Percentiles rank a stretch among this genome's conserved stretches.
phyloP scores from a whole-genome alignment of 2,888 invertebrate species.

The Nomada lathburiana region DNA sequence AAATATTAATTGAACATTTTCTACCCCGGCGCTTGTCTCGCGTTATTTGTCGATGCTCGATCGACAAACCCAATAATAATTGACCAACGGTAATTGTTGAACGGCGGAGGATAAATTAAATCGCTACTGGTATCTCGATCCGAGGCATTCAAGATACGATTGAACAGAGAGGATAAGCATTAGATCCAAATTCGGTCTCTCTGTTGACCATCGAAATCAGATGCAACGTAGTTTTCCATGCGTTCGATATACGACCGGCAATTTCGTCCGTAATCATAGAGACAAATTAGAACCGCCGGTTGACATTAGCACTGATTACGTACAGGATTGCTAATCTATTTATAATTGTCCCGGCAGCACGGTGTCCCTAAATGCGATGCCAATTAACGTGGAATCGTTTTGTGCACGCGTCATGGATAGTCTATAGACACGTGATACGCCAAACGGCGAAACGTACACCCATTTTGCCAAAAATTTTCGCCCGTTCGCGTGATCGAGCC shows the following conservation, averaged over 20 bases:
- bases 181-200: conserved; percentile 23
- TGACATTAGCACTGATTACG: conserved; percentile 70
- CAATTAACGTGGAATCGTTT: conserved; percentile 74
- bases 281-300: conserved; percentile 59
- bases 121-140: conserved; percentile 27
- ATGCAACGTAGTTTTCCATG: conserved; percentile 41
- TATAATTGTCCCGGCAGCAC: conserved; percentile 76
- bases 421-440: conserved; percentile 13
- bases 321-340: conserved; percentile 78
- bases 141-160: conserved; percentile 22
- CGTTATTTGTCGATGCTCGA: conserved; percentile 33
- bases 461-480: conserved; percentile 26
- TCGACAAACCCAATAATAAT: neutral
- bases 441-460: conserved; percentile 10
- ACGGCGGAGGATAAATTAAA: conserved; percentile 40
- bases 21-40: conserved; percentile 9
- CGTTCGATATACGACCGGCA: conserved; percentile 13
- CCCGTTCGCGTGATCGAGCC: conserved; percentile 22
- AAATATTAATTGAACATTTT: conserved; percentile 29
- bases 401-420: conserved; percentile 36
- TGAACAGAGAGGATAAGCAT: conserved; percentile 27
- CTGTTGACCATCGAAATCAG: conserved; percentile 15
- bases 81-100: conserved; percentile 30
- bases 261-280: conserved; percentile 47
- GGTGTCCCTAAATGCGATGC: conserved; percentile 72